Conservation (phyloP, 2,113 vertebrate genomes). For the Gadus chalcogrammus region DNA sequence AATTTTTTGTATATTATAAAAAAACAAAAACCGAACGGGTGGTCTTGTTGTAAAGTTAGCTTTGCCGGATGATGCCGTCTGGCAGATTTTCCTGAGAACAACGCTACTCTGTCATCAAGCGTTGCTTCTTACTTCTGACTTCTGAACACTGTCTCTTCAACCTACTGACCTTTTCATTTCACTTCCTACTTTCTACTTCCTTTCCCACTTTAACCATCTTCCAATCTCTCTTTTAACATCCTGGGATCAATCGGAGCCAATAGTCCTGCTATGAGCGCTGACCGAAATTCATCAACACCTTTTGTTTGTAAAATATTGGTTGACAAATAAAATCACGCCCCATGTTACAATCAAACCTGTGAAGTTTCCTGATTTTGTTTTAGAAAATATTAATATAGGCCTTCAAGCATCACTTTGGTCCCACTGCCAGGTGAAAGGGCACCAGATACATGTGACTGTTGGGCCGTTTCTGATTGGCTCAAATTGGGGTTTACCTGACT, state of each 20-base stretch:
- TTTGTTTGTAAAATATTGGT: conserved; percentile 63
- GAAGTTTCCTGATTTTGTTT: not conserved
- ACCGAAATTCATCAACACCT: conserved; percentile 39
- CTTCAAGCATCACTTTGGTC: too few relatives aligned
- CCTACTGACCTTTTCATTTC: conserved; percentile 1
- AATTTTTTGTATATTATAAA: conserved; percentile 48
- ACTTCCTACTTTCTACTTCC: conserved; percentile 13
- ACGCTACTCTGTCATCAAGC: too few relatives aligned
- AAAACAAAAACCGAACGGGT: conserved; percentile 39
- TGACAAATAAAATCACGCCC: conserved; percentile 70
- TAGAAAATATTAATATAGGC: too few relatives aligned
- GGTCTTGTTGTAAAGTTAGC: conserved; percentile 52
- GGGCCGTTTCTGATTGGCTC: too few relatives aligned
- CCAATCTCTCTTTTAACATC: conserved; percentile 68
- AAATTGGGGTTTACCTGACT: too few relatives aligned
- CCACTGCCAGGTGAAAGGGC: too few relatives aligned
- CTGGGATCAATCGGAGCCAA: conserved; percentile 73
- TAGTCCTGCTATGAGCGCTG: conserved; percentile 58
- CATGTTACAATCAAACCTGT: conserved; percentile 61
- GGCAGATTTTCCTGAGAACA: too few relatives aligned
- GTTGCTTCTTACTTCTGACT: conserved; percentile 34
- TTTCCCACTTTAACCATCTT: conserved; percentile 30
- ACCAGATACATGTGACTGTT: too few relatives aligned
- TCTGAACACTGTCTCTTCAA: conserved; percentile 35
- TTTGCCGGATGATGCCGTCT: conserved; percentile 20